These are phyloP conservation scores for Ylistrum balloti DNA, from an alignment of 1,140 invertebrate species.

Conservation along the genomic window DNA sequence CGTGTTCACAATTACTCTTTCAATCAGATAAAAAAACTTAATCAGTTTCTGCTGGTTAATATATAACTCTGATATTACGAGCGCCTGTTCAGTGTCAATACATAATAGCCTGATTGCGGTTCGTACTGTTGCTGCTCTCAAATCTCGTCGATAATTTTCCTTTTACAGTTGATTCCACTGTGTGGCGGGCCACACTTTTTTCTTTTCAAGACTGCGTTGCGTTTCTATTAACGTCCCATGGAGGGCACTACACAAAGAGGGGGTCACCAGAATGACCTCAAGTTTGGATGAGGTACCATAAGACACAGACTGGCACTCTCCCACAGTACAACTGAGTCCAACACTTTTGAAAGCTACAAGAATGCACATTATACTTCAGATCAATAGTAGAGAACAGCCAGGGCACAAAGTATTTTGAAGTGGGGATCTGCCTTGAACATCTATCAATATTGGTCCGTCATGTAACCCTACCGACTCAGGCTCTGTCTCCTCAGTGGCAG, in stretches of 20 bases:
- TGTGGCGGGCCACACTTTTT: slow-evolving; percentile 3
- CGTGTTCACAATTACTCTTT: slow-evolving; percentile 15
- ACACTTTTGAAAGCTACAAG: not conserved
- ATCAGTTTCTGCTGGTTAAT: not conserved
- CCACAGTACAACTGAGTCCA: not conserved
- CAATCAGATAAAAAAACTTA: not conserved
- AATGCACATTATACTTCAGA: slow-evolving; percentile 6
- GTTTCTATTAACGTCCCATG: slow-evolving; percentile 14
- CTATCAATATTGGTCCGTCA: slow-evolving; percentile 4
- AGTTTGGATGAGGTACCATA: not conserved
- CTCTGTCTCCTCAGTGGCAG: not conserved
- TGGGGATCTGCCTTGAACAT: slow-evolving; percentile 15
- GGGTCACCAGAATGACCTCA: not conserved
- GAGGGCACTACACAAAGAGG: not conserved
- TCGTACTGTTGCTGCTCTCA: not conserved
- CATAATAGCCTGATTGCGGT: not conserved
- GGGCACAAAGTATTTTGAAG: slow-evolving; percentile 24
- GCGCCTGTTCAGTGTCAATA: slow-evolving; percentile 7
- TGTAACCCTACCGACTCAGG: not conserved
- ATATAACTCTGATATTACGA: not conserved
- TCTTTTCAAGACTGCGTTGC: not conserved
- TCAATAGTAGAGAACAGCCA: not conserved
- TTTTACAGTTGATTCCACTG: not conserved
- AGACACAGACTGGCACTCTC: not conserved
- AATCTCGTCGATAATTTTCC: not conserved